A percentile compares a stretch with the other conserved stretches of the same genome.
phyloP scores from a whole-genome alignment of 2,797 vertebrate species.

The Pangasius krempfi region DNA sequence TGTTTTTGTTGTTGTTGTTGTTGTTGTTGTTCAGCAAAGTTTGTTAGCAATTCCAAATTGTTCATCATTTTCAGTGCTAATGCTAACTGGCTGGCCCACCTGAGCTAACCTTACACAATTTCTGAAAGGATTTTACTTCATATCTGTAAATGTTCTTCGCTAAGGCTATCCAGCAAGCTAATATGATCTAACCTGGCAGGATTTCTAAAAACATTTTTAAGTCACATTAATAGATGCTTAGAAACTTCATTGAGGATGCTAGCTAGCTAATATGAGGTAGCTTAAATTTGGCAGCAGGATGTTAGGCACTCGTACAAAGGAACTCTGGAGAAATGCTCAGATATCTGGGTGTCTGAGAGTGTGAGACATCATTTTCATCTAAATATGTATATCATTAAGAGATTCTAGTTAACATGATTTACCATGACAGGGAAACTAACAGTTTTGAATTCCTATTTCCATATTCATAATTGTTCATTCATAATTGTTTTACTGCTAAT shows the following conservation, averaged over 20 bases:
- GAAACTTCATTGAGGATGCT: background rate
- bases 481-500: background rate
- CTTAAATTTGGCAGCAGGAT: background rate
- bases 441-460: background rate
- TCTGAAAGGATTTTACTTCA: background rate
- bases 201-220: background rate
- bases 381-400: background rate
- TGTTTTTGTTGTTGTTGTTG: background rate
- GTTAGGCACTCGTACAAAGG: background rate
- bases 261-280: background rate
- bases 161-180: background rate
- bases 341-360: background rate
- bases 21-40: background rate
- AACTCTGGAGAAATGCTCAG: background rate
- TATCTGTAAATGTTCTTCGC: background rate
- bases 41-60: background rate
- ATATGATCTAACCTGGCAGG: background rate
- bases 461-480: background rate
- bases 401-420: background rate
- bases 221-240: background rate
- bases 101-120: background rate
- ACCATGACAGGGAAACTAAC: background rate
- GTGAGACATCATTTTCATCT: background rate
- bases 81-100: background rate
- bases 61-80: background rate